These are phyloP conservation scores for Anastrepha ludens DNA, from an alignment of 1,140 invertebrate genomes.

Conservation along the genomic window DNA sequence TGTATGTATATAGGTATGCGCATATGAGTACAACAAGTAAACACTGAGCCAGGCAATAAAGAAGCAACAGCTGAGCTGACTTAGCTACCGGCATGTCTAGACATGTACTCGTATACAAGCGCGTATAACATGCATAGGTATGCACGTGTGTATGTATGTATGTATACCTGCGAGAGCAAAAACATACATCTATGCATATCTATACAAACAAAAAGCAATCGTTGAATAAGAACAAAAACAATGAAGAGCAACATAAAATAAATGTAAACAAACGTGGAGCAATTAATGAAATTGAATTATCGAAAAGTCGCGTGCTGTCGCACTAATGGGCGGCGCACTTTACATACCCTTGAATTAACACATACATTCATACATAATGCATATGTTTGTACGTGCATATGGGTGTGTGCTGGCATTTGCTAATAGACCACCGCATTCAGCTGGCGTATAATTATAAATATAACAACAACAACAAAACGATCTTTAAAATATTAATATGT, in stretches of 20 bases:
- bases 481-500: slow-evolving; percentile 13
- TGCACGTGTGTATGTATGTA: no score
- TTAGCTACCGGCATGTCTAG: not conserved
- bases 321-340: not conserved
- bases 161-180: not conserved
- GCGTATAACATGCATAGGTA: not conserved
- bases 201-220: not conserved
- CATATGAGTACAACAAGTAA: not conserved
- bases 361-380: not conserved
- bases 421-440: not conserved
- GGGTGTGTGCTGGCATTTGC: not conserved
- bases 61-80: slow-evolving; percentile 44
- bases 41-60: not conserved
- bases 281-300: slow-evolving; percentile 50
- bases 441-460: not conserved
- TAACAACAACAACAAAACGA: not conserved
- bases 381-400: not conserved
- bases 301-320: slow-evolving; percentile 35
- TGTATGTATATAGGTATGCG: not conserved
- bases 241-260: not conserved
- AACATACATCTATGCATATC: not conserved
- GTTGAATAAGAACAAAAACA: not conserved
- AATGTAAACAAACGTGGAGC: slow-evolving; percentile 39
- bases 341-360: not conserved
- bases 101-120: no score